phyloP scores from a whole-genome alignment of 2,113 vertebrate species.

The Pycnonotus jocosus region DNA sequence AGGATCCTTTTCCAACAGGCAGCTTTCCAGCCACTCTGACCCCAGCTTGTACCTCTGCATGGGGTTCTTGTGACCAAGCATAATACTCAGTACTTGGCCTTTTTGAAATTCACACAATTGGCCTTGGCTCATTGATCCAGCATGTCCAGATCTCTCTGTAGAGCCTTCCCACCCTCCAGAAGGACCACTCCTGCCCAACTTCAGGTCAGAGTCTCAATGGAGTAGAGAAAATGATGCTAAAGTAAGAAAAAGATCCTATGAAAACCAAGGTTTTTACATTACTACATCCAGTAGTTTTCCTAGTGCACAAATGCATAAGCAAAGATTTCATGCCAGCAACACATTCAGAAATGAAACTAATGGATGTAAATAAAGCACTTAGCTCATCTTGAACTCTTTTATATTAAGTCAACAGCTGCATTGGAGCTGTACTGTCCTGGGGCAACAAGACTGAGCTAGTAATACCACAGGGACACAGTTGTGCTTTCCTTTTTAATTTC shows the following conservation, averaged over 20 bases:
- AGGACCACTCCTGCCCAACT: background rate
- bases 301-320: background rate
- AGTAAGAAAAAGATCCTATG: background rate
- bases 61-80: background rate
- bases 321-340: background rate
- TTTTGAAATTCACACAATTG: rapidly evolving
- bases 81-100: background rate
- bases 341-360: background rate
- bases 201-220: background rate
- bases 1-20: background rate
- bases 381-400: background rate
- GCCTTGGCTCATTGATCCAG: background rate
- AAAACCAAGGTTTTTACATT: background rate
- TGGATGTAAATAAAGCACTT: background rate
- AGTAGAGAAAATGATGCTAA: background rate
- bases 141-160: background rate
- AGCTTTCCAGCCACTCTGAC: background rate
- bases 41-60: background rate
- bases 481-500: background rate
- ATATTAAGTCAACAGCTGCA: background rate
- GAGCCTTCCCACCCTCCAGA: background rate
- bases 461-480: rapidly evolving
- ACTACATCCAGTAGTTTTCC: background rate
- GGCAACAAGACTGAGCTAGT: background rate
- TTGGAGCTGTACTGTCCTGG: background rate